These are phyloP conservation scores for Cynoglossus semilaevis DNA, from an alignment of 2,113 vertebrate genomes.

Conservation along the genomic window DNA sequence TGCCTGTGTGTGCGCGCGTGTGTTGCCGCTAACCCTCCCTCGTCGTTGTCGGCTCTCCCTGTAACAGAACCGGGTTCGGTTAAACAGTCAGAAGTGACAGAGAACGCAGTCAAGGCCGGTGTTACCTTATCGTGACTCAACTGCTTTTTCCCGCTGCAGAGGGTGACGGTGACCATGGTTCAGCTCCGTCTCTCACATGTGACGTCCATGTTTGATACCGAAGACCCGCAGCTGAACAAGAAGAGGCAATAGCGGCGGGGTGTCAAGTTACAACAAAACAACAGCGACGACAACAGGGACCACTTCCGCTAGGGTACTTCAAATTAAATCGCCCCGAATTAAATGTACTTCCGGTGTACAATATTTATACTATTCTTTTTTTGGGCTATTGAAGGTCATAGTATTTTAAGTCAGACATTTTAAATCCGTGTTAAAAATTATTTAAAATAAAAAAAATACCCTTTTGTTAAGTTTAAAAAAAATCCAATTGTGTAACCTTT, in stretches of 20 bases:
- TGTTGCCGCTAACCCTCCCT: background rate
- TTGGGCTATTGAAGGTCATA: no score
- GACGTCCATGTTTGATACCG: constrained; percentile 65
- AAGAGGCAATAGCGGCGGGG: background rate
- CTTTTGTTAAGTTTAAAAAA: no score
- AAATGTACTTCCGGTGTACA: background rate
- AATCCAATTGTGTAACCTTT: no score
- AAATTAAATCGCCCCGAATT: constrained; percentile 18
- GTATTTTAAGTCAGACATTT: no score
- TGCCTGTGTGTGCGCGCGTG: no score
- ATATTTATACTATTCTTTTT: no score
- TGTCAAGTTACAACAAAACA: background rate
- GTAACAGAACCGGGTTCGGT: background rate
- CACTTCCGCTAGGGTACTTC: constrained; percentile 7
- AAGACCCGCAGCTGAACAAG: constrained; percentile 9
- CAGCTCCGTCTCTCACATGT: constrained; percentile 51
- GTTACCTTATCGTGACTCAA: constrained; percentile 59
- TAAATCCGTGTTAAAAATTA: no score
- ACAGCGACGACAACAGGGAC: background rate
- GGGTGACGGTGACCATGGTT: constrained; percentile 54
- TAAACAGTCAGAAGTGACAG: background rate
- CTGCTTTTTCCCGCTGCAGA: constrained; percentile 49
- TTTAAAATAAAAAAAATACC: no score
- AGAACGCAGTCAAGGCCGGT: accelerated
- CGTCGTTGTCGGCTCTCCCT: constrained; percentile 13